Base-by-base conservation (phyloP, 1,140 invertebrate species). In the Ceratina australensis region DNA sequence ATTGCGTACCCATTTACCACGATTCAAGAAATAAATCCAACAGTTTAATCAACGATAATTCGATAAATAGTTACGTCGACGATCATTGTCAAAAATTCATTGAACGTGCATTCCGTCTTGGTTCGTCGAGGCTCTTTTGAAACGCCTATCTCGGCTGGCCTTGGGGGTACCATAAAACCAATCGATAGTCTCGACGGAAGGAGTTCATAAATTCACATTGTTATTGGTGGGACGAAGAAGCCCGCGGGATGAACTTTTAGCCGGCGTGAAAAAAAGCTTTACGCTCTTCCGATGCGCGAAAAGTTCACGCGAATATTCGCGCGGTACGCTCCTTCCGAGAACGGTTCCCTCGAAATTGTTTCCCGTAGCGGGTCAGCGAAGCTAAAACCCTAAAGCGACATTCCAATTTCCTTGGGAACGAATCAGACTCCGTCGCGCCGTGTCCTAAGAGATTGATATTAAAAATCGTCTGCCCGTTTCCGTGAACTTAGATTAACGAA, bases 161-260 rank as follows among this genome's bases (percentile, higher is more conserved):
- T 76, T 69, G 72, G 28, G 28, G 26, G 33, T 22, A 24, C 59
- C 60, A n/a, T 76, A 76, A 76, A 65, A 42, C 52, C 59, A 76
- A 68, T 68, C 50, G 73, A 76, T 76, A 80, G n/a, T n/a, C 59
- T 24, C 33, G 16, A 24, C 15, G 33, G 16, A 59, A 64, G 60
- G 26, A 56, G 59, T 20, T 64, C 52, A 60, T 76, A 76, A 76
- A 76, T 79, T 49, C 56, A 33, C n/a, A 4, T 24, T n/a, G 50
- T 79, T 75, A 68, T 79, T 72, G 52, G 42, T 16, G 33, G 33
- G 15, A 26, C 16, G 16, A 12, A 15, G 16, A 12, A 15, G 18
- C 33, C 22, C n/a, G 18, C 20, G 13, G 15, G 59, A 28, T 49
- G 50, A 75, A 79, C 64, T 75, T 69, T 60, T 24, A 67, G 28